These are phyloP conservation scores for Cecidostiba fungosa DNA, from an alignment of 2,888 invertebrate species.

Conservation along the genomic window DNA sequence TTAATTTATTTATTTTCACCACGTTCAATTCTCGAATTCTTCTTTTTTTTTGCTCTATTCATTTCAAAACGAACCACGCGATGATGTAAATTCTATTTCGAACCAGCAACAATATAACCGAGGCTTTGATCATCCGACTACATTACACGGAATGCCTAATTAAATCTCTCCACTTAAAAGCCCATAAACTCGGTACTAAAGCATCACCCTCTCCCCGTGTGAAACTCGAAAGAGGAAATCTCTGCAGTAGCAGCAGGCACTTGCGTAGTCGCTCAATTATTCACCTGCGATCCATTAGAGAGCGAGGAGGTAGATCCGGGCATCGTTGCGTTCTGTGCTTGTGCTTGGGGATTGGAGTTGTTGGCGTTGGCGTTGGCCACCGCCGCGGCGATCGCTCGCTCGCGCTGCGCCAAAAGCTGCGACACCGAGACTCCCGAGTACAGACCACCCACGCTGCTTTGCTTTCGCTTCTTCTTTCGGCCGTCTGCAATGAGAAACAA, in stretches of 20 bases:
- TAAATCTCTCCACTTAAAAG: conserved; percentile 19
- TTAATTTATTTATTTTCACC: background rate
- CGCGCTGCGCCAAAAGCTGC: conserved; percentile 85
- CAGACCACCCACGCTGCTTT: conserved; percentile 84
- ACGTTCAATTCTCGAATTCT: background rate
- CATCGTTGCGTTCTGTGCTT: conserved; percentile 24
- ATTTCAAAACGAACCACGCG: background rate
- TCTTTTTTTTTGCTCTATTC: background rate
- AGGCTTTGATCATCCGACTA: background rate
- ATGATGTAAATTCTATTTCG: background rate
- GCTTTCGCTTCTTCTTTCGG: conserved; percentile 84
- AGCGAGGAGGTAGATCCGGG: conserved; percentile 68
- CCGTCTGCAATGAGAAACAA: conserved; percentile 77
- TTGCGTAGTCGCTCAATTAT: conserved; percentile 56
- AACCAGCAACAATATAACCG: background rate
- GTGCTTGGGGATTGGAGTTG: conserved; percentile 41
- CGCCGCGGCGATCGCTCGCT: conserved; percentile 77
- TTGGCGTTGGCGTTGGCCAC: conserved; percentile 63
- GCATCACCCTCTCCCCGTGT: background rate
- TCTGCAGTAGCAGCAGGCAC: conserved; percentile 5
- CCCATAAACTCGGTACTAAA: conserved; percentile 5
- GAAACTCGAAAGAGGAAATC: conserved; percentile 9
- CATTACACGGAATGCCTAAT: conserved; percentile 21
- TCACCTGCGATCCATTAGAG: conserved; percentile 77
- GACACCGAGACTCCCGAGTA: conserved; percentile 85